Conservation (phyloP, 2,113 vertebrate genomes). For the Hyaena hyaena region DNA sequence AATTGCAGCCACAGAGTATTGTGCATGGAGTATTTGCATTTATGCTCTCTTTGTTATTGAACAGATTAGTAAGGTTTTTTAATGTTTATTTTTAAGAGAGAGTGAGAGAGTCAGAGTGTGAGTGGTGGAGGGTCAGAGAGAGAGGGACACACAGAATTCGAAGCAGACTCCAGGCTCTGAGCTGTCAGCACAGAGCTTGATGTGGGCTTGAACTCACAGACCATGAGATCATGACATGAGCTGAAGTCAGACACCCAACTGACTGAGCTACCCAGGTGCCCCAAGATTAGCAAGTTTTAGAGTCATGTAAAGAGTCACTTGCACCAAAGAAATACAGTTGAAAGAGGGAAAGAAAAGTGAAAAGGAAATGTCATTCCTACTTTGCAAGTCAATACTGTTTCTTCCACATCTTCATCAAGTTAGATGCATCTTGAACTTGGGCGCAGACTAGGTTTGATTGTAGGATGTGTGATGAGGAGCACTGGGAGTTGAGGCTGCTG, state of each 20-base stretch:
- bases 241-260: no score
- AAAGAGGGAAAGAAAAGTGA: not conserved
- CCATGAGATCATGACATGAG: no score
- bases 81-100: no score
- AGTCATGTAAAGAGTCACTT: not conserved
- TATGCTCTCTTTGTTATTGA: not conserved
- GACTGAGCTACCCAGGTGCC: no score
- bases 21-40: not conserved
- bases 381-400: not conserved
- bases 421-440: not conserved
- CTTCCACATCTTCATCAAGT: not conserved
- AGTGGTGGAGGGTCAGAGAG: no score
- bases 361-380: not conserved
- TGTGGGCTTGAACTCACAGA: no score
- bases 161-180: no score
- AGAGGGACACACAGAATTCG: no score
- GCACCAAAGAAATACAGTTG: not conserved
- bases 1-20: not conserved
- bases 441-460: accelerated
- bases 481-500: not conserved
- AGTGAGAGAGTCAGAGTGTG: no score
- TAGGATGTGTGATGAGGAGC: not conserved
- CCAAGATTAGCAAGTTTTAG: not conserved
- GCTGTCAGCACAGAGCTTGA: no score
- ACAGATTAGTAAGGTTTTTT: not conserved